Evolutionary conservation across 2,113 vertebrate genomes (phyloP), one percentile per base, ranked within the genome.

Genomic region (Mystacornis crossleyi): DNA sequence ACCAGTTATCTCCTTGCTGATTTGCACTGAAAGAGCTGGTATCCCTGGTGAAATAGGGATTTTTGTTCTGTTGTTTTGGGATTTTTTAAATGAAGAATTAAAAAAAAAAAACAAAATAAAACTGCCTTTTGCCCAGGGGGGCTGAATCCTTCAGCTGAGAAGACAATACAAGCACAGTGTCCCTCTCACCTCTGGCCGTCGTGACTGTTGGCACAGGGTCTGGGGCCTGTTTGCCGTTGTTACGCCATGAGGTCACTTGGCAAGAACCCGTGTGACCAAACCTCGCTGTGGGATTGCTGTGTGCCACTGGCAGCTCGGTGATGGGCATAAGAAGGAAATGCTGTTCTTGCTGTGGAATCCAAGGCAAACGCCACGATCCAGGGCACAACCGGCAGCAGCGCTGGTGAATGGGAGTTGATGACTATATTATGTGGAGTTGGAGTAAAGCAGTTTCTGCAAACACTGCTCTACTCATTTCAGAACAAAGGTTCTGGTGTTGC

Each of bases 401-500:
- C 21, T 89, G 60, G 16, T 90, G 91, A 95, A 88, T 95, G 95
- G 81, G 81, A 77, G 43, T 66, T 77, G 90, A 88, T 90, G 93
- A 85, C 88, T 95, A 57, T 83, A 95, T 96, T 92, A 93, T 89
- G 79, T 91, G 72, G 58, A 82, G 83, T 72, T 95, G 58, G 90
- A 95, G 93, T 87, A 92, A 96, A 92, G 89, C 95, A 31, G 31
- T 93, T 89, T 93, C 78, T 93, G 77, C 78, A 92, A 97, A 97
- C 94, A 95, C 86, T 96, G 88, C 91, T 74, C 71, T 70, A 88
- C 93, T 95, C 84, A 94, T 93, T 84, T 34, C 67, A 62, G 74
- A 90, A 97, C 95, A 95, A 96, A 95, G 95, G 80, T 73, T 72
- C 20, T 97, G 80, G 61, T 95, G 90, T 90, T 94, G 82, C 83